Evolutionary conservation across 2,113 vertebrate species (phyloP).

Genomic region (Antidorcas marsupialis): DNA sequence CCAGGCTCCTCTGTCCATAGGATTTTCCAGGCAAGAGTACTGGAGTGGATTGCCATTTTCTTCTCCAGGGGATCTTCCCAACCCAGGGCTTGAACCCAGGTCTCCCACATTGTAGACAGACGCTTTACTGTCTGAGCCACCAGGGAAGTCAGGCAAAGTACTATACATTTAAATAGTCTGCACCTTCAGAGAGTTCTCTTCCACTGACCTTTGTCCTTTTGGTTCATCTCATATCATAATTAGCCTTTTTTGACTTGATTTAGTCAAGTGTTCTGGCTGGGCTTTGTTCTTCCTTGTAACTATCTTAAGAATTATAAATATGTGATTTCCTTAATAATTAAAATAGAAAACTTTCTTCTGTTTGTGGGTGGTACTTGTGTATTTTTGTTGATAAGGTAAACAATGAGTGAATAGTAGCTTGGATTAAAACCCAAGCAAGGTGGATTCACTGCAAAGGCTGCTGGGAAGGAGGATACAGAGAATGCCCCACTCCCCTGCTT

Average conservation of each 20-base stretch:
- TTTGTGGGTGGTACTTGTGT: not conserved
- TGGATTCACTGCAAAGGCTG: not conserved
- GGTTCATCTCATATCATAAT: not conserved
- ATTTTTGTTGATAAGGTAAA: not conserved
- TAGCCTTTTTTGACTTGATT: not conserved
- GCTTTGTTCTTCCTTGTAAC: not conserved
- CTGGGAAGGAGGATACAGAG: not conserved
- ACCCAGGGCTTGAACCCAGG: too few relatives aligned
- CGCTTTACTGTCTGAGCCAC: accelerated
- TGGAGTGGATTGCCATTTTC: too few relatives aligned
- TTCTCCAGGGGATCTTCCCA: too few relatives aligned
- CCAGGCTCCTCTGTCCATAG: too few relatives aligned
- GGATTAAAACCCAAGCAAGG: not conserved
- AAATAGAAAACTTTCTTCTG: not conserved
- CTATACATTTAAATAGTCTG: not conserved
- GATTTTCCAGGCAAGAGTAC: too few relatives aligned
- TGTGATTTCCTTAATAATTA: not conserved
- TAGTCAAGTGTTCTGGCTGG: not conserved
- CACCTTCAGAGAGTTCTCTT: not conserved
- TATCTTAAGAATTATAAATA: not conserved
- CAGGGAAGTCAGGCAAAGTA: not conserved
- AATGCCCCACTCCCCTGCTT: not conserved
- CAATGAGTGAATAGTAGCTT: not conserved
- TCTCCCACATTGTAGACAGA: too few relatives aligned
- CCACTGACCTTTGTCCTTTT: not conserved